Evolutionary conservation across 2,113 vertebrate genomes (phyloP).

Genomic region (Axis porcinus): DNA sequence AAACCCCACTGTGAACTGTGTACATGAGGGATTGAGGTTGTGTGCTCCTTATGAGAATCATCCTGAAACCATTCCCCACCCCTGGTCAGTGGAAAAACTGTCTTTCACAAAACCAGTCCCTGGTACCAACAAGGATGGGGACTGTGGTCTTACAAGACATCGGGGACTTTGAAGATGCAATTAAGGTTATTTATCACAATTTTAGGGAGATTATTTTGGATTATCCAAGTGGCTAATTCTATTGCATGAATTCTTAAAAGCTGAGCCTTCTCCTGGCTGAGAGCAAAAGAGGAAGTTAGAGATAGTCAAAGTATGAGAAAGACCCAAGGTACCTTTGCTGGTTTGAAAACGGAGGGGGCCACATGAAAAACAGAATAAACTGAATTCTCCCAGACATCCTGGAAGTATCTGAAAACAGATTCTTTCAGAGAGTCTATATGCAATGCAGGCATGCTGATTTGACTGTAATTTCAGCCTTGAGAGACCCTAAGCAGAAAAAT

Average conservation of each 20-base stretch:
- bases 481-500: neutral
- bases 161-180: neutral
- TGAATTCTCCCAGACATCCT: neutral
- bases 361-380: neutral
- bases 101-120: neutral
- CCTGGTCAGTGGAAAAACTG: neutral
- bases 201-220: neutral
- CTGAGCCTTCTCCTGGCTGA: neutral
- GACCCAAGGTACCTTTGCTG: neutral
- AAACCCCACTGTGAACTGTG: neutral
- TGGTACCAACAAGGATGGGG: neutral
- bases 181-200: neutral
- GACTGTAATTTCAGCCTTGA: neutral
- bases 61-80: neutral
- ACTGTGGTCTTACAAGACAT: neutral
- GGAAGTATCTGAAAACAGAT: neutral
- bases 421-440: neutral
- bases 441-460: neutral
- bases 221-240: neutral
- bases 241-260: neutral
- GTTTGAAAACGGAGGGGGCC: neutral
- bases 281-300: neutral
- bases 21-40: neutral
- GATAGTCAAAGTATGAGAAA: neutral
- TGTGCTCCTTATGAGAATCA: neutral